These are phyloP conservation scores for Ibidorhyncha struthersii DNA, from an alignment of 2,113 vertebrate genomes.

Conservation along the genomic window DNA sequence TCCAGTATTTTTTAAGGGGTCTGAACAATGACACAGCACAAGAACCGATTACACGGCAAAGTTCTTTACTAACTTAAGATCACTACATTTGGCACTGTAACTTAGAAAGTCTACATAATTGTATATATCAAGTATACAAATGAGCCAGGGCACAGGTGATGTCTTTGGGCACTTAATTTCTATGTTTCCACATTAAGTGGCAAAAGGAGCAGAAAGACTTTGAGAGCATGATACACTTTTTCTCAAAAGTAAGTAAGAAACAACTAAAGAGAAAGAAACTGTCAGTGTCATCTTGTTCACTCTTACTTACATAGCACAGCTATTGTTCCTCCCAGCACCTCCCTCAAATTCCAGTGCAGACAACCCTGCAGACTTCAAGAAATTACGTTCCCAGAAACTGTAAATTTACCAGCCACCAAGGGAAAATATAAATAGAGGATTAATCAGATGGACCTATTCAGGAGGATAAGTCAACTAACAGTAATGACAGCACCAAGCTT, in stretches of 20 bases:
- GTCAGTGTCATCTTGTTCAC: background rate
- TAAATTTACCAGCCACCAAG: background rate
- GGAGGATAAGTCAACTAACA: background rate
- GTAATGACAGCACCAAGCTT: background rate
- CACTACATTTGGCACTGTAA: background rate
- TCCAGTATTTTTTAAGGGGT: background rate
- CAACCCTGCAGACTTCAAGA: background rate
- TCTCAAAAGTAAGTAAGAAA: background rate
- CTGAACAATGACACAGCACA: background rate
- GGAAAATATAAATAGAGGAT: background rate
- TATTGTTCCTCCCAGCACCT: background rate
- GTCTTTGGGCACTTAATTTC: background rate
- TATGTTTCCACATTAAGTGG: background rate
- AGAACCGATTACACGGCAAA: background rate
- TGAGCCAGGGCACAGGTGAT: accelerated
- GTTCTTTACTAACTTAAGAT: background rate
- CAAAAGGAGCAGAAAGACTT: background rate
- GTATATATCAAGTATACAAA: background rate
- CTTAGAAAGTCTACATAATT: background rate
- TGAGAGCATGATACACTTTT: background rate
- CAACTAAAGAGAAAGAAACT: background rate
- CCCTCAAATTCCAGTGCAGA: background rate
- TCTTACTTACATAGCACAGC: background rate
- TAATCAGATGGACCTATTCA: background rate
- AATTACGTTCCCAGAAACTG: background rate